Percentiles rank a stretch among this genome's conserved stretches.
Evolutionary conservation across 2,113 vertebrate species (phyloP).

Genomic region (Oreochromis niloticus): DNA sequence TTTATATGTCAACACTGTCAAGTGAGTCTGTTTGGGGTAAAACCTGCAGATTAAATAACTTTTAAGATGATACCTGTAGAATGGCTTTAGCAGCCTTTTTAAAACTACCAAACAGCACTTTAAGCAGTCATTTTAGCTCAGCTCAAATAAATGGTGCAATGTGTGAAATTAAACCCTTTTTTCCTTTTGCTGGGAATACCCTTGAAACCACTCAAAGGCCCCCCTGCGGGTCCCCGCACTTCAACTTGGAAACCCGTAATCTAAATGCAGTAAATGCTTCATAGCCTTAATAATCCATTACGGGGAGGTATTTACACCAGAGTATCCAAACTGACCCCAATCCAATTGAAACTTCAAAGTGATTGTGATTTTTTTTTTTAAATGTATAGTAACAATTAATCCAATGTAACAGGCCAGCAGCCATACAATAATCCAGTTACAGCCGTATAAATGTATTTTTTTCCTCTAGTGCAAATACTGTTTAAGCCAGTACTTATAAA

Average conservation of each 20-base stretch:
- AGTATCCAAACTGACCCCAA: background rate
- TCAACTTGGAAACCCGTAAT: background rate
- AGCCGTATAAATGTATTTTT: background rate
- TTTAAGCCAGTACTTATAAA: background rate
- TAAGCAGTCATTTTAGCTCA: background rate
- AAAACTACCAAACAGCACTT: background rate
- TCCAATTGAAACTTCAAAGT: constrained; percentile 10
- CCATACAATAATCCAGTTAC: constrained; percentile 14
- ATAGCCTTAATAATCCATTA: constrained; percentile 1
- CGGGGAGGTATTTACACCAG: background rate
- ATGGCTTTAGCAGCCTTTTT: background rate
- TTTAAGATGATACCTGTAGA: background rate
- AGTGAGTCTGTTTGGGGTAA: background rate
- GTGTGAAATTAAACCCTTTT: background rate
- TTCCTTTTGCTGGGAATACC: background rate
- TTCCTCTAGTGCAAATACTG: background rate
- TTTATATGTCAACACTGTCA: background rate
- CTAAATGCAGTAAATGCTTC: background rate
- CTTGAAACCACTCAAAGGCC: background rate
- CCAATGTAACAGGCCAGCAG: background rate
- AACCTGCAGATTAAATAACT: background rate
- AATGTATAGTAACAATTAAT: constrained; percentile 33
- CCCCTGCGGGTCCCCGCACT: background rate
- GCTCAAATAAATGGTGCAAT: background rate
- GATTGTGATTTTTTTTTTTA: background rate